Evolutionary conservation across 2,888 invertebrate species (phyloP).

Genomic region (Zelleria hepariella): DNA sequence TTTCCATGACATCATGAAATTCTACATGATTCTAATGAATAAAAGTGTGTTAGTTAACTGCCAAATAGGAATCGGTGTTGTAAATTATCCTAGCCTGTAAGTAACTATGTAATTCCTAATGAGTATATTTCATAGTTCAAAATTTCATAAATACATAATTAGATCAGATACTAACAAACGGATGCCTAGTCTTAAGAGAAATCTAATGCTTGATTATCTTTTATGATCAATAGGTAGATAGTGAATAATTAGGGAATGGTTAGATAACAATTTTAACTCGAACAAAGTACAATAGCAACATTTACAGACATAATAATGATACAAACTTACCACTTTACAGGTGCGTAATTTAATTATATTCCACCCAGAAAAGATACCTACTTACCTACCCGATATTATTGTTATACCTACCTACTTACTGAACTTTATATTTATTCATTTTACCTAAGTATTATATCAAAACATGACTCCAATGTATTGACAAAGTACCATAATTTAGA

Average conservation of each 20-base stretch:
- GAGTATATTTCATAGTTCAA: slow-evolving; percentile 29
- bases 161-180: neutral
- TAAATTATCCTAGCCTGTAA: slow-evolving; percentile 57
- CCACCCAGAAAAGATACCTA: neutral
- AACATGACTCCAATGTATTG: neutral
- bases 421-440: neutral
- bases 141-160: slow-evolving; percentile 22
- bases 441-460: neutral
- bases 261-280: slow-evolving; percentile 12
- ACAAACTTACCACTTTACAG: neutral
- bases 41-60: slow-evolving; percentile 60
- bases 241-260: slow-evolving; percentile 17
- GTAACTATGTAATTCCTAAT: slow-evolving; percentile 37
- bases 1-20: slow-evolving; percentile 28
- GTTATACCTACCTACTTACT: neutral
- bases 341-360: neutral
- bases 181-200: slow-evolving; percentile 23
- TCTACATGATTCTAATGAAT: slow-evolving; percentile 27
- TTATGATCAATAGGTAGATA: slow-evolving; percentile 35
- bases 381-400: neutral
- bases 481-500: neutral
- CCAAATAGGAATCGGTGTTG: slow-evolving; percentile 65
- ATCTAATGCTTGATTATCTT: slow-evolving; percentile 48
- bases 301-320: neutral
- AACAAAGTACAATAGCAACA: neutral